These are phyloP conservation scores for Mareca strepera DNA, from an alignment of 2,797 vertebrate species.

Conservation along the genomic window DNA sequence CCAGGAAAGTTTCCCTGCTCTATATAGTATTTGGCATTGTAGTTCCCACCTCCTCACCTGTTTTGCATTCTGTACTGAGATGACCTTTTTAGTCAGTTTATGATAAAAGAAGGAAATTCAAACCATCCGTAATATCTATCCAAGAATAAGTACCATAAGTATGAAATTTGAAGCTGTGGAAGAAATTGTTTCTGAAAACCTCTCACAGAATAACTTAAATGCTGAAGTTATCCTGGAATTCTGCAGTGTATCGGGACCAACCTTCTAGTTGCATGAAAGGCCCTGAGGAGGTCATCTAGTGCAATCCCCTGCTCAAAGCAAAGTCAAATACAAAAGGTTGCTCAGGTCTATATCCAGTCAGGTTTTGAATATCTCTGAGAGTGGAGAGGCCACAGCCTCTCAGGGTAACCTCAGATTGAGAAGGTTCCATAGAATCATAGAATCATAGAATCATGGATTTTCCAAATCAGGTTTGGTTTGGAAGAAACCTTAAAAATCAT, in stretches of 20 bases:
- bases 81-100: neutral
- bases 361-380: neutral
- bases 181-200: neutral
- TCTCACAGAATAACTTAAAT: neutral
- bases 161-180: neutral
- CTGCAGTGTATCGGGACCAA: neutral
- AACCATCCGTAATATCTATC: neutral
- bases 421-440: neutral
- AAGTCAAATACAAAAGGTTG: neutral
- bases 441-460: too few relatives aligned
- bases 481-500: too few relatives aligned
- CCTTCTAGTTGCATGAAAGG: neutral
- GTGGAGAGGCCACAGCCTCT: neutral
- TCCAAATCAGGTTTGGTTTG: too few relatives aligned
- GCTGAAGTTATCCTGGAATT: neutral
- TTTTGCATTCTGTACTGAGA: neutral
- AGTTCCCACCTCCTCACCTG: neutral
- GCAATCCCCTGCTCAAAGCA: neutral
- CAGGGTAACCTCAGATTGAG: neutral
- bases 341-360: neutral
- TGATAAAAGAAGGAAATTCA: neutral
- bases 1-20: neutral
- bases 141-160: neutral
- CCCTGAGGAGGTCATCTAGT: neutral
- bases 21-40: neutral